Evolutionary conservation across 1,140 invertebrate genomes (phyloP), one percentile per base, ranked within the genome.

Genomic region (Phymastichus coffea): DNA sequence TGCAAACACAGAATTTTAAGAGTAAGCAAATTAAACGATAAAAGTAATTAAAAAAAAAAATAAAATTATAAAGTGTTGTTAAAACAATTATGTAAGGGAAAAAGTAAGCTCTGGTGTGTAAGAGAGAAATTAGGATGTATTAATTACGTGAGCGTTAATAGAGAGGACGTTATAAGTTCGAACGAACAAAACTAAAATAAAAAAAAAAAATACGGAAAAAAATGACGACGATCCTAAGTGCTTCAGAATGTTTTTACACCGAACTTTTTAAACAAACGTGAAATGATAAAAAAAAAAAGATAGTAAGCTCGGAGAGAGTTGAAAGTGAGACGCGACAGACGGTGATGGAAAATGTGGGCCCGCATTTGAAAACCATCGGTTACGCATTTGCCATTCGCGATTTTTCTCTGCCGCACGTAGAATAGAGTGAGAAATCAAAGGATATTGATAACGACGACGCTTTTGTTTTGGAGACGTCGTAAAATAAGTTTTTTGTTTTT

Each of bases 1-100:
- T 28, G 17, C 30, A 57, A 48, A 48, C 35, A 8, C 47, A 52
- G 46, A 43, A 51, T 41, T 58, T 20, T 43, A 35, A 49, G 9
- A 51, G 19, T 37, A 22, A 52, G 14, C 22, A 37, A 51, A 14
- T 33, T 43, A 10, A 51, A 58, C 62, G 9, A 68, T 55, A 61
- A 57, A 66, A 53, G 40, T 66, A 66, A 67, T 52, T 40, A 40
- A 40, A 40, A 43, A 22, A 61, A 63, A 67, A 26, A 30, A 23
- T 63, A 67, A 68, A 65, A 15, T 37, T 63, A 46, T n/a, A n/a
- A n/a, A n/a, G n/a, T n/a, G n/a, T n/a, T n/a, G n/a, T n/a, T n/a
- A n/a, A n/a, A n/a, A n/a, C n/a, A n/a, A n/a, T n/a, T n/a, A n/a
- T n/a, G n/a, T n/a, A n/a, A n/a, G 22, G 30, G 20, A 9, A 48